phyloP scores from a whole-genome alignment of 2,888 invertebrate genomes.

The Drosophila robusta region DNA sequence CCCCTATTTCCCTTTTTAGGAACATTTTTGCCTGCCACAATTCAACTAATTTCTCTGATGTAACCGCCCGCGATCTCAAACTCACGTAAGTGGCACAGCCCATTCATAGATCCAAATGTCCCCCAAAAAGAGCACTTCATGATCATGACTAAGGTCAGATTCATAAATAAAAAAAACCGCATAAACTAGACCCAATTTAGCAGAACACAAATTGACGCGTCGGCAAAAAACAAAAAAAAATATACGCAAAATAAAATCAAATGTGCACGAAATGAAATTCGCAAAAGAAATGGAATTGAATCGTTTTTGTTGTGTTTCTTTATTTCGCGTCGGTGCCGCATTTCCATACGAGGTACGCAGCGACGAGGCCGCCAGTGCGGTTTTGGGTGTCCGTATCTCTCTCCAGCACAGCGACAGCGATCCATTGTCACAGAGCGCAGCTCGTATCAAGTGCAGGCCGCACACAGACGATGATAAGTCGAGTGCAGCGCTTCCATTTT shows the following conservation, averaged over 20 bases:
- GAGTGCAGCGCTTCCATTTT: slow-evolving; percentile 76
- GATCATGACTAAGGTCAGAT: slow-evolving; percentile 81
- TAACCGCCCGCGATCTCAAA: slow-evolving; percentile 4
- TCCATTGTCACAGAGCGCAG: slow-evolving; percentile 25
- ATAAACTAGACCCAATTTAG: slow-evolving; percentile 79
- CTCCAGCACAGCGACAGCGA: slow-evolving; percentile 5
- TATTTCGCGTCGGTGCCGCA: slow-evolving; percentile 38
- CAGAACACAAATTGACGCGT: slow-evolving; percentile 40
- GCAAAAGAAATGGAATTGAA: slow-evolving; percentile 66
- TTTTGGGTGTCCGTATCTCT: slow-evolving; percentile 44
- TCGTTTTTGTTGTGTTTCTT: not conserved
- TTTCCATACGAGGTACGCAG: slow-evolving; percentile 53
- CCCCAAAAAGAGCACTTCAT: slow-evolving; percentile 65
- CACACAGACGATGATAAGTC: slow-evolving; percentile 47
- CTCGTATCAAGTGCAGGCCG: slow-evolving; percentile 51
- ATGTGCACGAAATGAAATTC: slow-evolving; percentile 29
- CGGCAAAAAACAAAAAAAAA: slow-evolving; percentile 23
- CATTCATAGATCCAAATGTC: slow-evolving; percentile 48
- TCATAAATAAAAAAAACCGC: slow-evolving; percentile 67
- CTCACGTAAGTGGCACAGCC: slow-evolving; percentile 41
- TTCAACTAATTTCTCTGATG: not conserved
- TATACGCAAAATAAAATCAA: slow-evolving; percentile 1
- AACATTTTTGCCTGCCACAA: not conserved
- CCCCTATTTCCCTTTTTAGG: not conserved
- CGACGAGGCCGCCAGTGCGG: slow-evolving; percentile 40